Conservation (phyloP, 2,113 vertebrate species). For the Corythaeola cristata region DNA sequence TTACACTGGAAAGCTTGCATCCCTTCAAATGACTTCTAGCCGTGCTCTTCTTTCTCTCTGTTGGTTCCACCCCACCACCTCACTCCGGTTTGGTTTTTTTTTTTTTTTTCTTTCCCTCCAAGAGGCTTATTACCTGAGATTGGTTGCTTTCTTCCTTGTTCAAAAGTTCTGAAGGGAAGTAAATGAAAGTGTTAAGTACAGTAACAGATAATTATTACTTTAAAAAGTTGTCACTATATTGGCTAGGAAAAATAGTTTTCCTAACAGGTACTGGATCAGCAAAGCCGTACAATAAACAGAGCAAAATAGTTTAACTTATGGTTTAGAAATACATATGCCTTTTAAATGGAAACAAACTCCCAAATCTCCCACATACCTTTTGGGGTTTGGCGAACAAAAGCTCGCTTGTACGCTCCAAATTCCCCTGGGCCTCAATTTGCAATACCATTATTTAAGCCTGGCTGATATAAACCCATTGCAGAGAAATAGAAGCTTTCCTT, state of each 20-base stretch:
- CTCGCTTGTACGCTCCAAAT: not conserved
- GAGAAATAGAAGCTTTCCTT: slow-evolving; percentile 38
- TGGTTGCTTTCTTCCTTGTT: slow-evolving; percentile 10
- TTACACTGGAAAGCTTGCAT: slow-evolving; percentile 9
- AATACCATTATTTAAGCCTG: slow-evolving; percentile 52
- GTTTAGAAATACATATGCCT: slow-evolving; percentile 11
- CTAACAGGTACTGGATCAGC: not conserved
- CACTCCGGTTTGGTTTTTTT: rapidly evolving
- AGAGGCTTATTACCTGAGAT: not conserved
- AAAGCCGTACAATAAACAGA: not conserved
- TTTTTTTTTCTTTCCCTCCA: not conserved
- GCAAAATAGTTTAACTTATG: slow-evolving; percentile 23
- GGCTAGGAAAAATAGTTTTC: slow-evolving; percentile 6
- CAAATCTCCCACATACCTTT: slow-evolving; percentile 45
- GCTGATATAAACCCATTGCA: slow-evolving; percentile 33
- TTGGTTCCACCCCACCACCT: not conserved
- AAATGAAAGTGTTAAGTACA: not conserved
- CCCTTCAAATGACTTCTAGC: not conserved
- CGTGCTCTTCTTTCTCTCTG: not conserved
- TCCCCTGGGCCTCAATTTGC: slow-evolving; percentile 59
- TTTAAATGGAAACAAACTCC: slow-evolving; percentile 46
- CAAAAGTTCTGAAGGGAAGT: not conserved
- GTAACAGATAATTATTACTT: not conserved
- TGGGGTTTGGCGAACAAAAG: slow-evolving; percentile 59
- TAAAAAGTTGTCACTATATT: not conserved